Evolutionary conservation across 2,888 invertebrate species (phyloP).

Genomic region (Philereme vetulata): DNA sequence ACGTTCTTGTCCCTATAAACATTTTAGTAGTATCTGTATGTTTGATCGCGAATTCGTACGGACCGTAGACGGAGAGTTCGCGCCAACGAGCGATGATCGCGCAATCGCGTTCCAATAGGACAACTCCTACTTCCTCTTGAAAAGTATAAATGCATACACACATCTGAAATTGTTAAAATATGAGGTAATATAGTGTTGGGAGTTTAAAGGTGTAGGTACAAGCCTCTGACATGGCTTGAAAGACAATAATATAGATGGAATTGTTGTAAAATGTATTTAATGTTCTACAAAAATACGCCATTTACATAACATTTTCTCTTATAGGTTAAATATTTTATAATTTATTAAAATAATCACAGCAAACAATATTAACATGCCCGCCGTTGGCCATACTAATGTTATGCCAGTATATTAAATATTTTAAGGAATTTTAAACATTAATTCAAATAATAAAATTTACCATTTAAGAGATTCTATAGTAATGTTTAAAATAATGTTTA

Average conservation of each 20-base stretch:
- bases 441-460: neutral
- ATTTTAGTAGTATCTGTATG: no score
- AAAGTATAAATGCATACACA: no score
- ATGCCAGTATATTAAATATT: slow-evolving; percentile 1
- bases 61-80: no score
- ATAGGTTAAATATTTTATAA: slow-evolving; percentile 41
- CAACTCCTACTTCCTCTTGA: no score
- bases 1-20: no score
- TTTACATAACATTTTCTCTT: slow-evolving; percentile 39
- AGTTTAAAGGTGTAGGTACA: no score
- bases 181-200: no score
- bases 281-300: slow-evolving; percentile 67
- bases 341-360: slow-evolving; percentile 50
- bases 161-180: no score
- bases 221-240: neutral
- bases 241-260: slow-evolving; percentile 32
- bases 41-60: no score
- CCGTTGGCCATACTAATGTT: slow-evolving; percentile 17
- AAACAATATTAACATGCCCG: slow-evolving; percentile 41
- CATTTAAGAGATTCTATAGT: slow-evolving; percentile 7
- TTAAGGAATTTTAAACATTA: neutral
- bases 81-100: no score
- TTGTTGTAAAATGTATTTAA: slow-evolving; percentile 60
- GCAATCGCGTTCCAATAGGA: no score
- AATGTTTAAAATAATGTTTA: neutral